Evolutionary conservation across 2,888 invertebrate species (phyloP).

Genomic region (Rotaria socialis): DNA sequence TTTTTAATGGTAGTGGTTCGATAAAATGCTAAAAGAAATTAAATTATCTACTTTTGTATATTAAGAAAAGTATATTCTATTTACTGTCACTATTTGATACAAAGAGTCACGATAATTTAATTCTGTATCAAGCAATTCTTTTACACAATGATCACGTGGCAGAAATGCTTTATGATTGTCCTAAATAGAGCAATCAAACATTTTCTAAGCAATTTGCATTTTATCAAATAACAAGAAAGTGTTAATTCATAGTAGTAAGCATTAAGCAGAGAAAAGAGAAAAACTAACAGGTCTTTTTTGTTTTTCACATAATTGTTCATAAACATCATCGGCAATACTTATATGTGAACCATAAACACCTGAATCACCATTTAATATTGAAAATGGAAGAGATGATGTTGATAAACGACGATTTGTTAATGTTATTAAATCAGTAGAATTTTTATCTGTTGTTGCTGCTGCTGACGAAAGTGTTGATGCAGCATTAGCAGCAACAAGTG

Average conservation of each 20-base stretch:
- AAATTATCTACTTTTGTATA: neutral
- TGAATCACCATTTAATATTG: slow-evolving; percentile 8
- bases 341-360: slow-evolving; percentile 6
- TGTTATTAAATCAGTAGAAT: neutral
- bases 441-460: neutral
- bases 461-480: slow-evolving; percentile 15
- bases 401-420: neutral
- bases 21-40: neutral
- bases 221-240: neutral
- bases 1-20: slow-evolving; percentile 1
- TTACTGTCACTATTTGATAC: neutral
- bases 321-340: slow-evolving; percentile 23
- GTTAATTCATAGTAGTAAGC: neutral
- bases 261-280: neutral
- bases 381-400: slow-evolving; percentile 34
- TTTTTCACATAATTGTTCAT: slow-evolving; percentile 25
- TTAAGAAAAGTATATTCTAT: no score
- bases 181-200: neutral
- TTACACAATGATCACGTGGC: slow-evolving; percentile 35
- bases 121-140: slow-evolving; percentile 31
- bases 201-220: neutral
- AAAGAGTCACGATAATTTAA: slow-evolving; percentile 24
- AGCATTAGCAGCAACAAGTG: slow-evolving; percentile 16
- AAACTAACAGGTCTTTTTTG: slow-evolving; percentile 27
- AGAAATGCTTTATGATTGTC: slow-evolving; percentile 26